A percentile compares a stretch with the other conserved stretches of the same genome.
Evolutionary conservation across 2,113 vertebrate genomes (phyloP).

Genomic region (Microcebus tavaratra): DNA sequence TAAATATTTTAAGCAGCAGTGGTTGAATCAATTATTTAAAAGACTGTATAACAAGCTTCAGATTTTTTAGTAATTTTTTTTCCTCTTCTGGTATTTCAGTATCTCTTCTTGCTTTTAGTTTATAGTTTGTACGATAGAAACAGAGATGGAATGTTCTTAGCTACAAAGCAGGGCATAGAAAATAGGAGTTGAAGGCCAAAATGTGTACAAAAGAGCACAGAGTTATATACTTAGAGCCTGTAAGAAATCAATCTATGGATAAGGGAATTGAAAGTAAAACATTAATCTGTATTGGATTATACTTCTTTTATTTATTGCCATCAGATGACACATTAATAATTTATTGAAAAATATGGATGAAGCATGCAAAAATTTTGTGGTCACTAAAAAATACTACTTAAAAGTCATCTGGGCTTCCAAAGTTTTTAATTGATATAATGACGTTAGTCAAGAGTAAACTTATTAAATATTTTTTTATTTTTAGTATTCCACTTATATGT

Average conservation of each 20-base stretch:
- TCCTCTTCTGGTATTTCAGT: not conserved
- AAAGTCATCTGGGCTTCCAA: not conserved
- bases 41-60: not conserved
- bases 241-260: not conserved
- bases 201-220: not conserved
- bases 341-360: not conserved
- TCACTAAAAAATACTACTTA: not conserved
- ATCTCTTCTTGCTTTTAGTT: not conserved
- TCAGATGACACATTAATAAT: not conserved
- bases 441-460: not conserved
- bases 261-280: not conserved
- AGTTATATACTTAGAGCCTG: not conserved
- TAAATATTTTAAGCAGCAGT: not conserved
- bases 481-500: not conserved
- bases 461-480: not conserved
- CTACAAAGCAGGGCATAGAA: not conserved
- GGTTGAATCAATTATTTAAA: constrained; percentile 17
- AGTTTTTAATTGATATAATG: not conserved
- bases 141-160: not conserved
- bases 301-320: not conserved
- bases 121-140: not conserved
- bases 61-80: not conserved
- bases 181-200: not conserved
- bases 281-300: not conserved
- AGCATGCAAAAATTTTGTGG: not conserved